These are phyloP conservation scores for Rhinoderma darwinii DNA, from an alignment of 2,113 vertebrate genomes.

Conservation along the genomic window DNA sequence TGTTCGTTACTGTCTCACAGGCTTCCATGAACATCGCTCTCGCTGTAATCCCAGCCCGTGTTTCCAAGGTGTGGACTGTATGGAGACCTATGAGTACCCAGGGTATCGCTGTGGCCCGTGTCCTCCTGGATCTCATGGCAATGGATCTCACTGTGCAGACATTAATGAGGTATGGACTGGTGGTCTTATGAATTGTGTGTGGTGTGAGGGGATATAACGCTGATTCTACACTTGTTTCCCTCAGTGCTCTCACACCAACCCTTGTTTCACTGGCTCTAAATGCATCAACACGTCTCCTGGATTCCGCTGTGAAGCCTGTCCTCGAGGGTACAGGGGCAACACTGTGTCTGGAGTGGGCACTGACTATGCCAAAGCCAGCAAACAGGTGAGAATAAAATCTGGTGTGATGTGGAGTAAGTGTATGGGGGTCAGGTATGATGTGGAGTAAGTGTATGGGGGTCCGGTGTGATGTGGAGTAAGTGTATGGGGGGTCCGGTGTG, in stretches of 20 bases:
- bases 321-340: conserved; percentile 84
- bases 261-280: conserved; percentile 82
- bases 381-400: conserved; percentile 80
- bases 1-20: no score
- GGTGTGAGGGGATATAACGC: no score
- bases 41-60: conserved; percentile 91
- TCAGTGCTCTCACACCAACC: conserved; percentile 80
- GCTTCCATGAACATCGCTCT: conserved; percentile 92
- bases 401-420: no score
- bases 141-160: conserved; percentile 88
- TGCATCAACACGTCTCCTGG: conserved; percentile 87
- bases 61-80: conserved; percentile 84
- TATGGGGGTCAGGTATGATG: no score
- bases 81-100: conserved; percentile 87
- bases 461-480: no score
- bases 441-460: no score
- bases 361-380: conserved; percentile 84
- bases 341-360: conserved; percentile 81
- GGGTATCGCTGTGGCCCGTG: conserved; percentile 93
- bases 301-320: conserved; percentile 89
- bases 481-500: no score
- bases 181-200: accelerated
- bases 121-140: conserved; percentile 85
- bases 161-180: conserved; percentile 82
- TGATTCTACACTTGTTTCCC: neutral